Evolutionary conservation across 1,140 invertebrate species (phyloP).

Genomic region (Onthophagus taurus): DNA sequence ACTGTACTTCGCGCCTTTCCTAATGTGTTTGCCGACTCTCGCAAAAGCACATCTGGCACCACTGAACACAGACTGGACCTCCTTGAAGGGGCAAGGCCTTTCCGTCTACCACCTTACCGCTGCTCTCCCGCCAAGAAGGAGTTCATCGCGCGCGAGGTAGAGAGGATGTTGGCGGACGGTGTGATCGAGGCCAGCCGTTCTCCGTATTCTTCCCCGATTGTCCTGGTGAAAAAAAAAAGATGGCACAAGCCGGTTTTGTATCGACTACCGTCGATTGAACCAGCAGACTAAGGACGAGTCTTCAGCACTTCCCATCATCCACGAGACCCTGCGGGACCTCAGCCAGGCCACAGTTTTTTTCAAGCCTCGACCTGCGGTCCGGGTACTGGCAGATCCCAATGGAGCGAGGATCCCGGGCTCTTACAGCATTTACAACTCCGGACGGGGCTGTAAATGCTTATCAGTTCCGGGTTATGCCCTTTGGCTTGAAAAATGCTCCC

Average conservation of each 20-base stretch:
- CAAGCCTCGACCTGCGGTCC: slow-evolving; percentile 20
- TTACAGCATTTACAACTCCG: slow-evolving; percentile 26
- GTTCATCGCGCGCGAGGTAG: too few species aligned
- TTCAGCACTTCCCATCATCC: slow-evolving; percentile 22
- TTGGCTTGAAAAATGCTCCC: slow-evolving; percentile 22
- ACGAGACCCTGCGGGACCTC: slow-evolving; percentile 13
- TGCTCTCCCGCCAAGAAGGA: too few species aligned
- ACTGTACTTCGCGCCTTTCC: too few species aligned
- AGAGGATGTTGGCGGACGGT: slow-evolving; percentile 13
- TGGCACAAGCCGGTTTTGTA: slow-evolving; percentile 21
- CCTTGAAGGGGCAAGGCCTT: too few species aligned
- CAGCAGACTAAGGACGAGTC: slow-evolving; percentile 30
- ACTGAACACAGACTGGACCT: too few species aligned
- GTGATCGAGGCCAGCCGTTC: slow-evolving; percentile 11
- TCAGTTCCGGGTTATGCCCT: slow-evolving; percentile 24
- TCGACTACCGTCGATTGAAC: slow-evolving; percentile 36
- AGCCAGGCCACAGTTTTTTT: slow-evolving; percentile 16
- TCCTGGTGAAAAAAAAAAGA: slow-evolving; percentile 20
- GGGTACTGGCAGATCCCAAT: slow-evolving; percentile 28
- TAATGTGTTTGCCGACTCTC: too few species aligned
- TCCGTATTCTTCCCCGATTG: slow-evolving; percentile 12
- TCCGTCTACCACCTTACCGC: too few species aligned
- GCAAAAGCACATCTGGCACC: too few species aligned
- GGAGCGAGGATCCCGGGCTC: slow-evolving; percentile 4
- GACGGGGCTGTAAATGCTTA: slow-evolving; percentile 17